These are phyloP conservation scores for Biston stratarius DNA, from an alignment of 2,888 invertebrate genomes.

Conservation along the genomic window DNA sequence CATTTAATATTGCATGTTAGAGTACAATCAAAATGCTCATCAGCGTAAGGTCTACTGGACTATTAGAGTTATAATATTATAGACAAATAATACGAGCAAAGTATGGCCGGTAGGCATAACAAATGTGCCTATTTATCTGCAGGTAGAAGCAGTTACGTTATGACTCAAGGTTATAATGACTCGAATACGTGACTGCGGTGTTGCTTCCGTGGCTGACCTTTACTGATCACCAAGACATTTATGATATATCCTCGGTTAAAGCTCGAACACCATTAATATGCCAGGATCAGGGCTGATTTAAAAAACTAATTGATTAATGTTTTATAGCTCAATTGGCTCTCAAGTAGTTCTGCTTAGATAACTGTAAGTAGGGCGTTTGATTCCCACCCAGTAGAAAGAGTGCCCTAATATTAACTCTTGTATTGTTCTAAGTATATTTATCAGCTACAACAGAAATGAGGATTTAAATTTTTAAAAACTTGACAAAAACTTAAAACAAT, in stretches of 20 bases:
- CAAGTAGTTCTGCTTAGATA: no score
- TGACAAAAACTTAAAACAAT: no score
- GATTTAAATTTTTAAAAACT: no score
- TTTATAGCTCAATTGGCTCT: background rate
- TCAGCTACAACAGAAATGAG: no score
- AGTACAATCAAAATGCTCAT: conserved; percentile 25
- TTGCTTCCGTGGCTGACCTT: conserved; percentile 49
- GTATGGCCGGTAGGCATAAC: conserved; percentile 22
- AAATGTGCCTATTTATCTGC: conserved; percentile 21
- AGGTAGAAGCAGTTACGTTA: conserved; percentile 37
- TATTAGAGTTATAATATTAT: conserved; percentile 21
- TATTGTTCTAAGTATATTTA: no score
- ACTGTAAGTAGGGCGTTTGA: no score
- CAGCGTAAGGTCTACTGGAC: conserved; percentile 18
- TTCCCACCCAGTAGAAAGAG: no score
- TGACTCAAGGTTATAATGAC: conserved; percentile 45
- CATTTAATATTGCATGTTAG: conserved; percentile 25
- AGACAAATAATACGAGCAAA: conserved; percentile 19
- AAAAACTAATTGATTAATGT: conserved; percentile 29
- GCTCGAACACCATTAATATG: conserved; percentile 17
- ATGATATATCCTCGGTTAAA: conserved; percentile 29
- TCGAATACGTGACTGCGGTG: conserved; percentile 39
- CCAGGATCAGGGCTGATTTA: conserved; percentile 20
- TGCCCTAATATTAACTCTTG: no score
- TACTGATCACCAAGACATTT: conserved; percentile 32